Evolutionary conservation across 2,113 vertebrate genomes (phyloP).

Genomic region (Protobothrops flavoviridis): DNA sequence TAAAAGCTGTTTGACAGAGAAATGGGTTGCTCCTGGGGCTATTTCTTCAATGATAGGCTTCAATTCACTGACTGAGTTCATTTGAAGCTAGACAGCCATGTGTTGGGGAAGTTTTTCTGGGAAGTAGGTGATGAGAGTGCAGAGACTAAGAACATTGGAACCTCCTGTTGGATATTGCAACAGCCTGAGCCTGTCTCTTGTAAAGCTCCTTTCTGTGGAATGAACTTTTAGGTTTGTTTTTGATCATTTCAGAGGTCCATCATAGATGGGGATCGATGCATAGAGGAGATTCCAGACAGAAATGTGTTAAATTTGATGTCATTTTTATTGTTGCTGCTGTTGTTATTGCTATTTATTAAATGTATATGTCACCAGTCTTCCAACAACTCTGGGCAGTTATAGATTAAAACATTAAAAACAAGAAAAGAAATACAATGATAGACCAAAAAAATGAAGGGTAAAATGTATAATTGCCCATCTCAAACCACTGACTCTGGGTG

Average conservation of each 20-base stretch:
- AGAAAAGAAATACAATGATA: neutral
- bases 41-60: too few species aligned
- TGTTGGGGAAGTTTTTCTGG: too few species aligned
- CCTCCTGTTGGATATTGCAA: neutral
- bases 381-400: neutral
- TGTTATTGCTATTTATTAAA: neutral
- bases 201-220: neutral
- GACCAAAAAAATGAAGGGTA: neutral
- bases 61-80: too few species aligned
- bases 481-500: neutral
- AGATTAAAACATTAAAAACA: neutral
- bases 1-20: too few species aligned
- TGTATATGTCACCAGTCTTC: neutral
- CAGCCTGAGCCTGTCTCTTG: neutral
- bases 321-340: fast-evolving
- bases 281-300: neutral
- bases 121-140: neutral
- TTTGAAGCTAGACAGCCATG: too few species aligned
- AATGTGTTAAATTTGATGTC: neutral
- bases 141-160: neutral
- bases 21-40: too few species aligned
- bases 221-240: neutral
- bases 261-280: neutral
- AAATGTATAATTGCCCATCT: neutral
- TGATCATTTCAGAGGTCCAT: neutral